Evolutionary conservation across 2,797 vertebrate species (phyloP).

Genomic region (Urophycis tenuis): DNA sequence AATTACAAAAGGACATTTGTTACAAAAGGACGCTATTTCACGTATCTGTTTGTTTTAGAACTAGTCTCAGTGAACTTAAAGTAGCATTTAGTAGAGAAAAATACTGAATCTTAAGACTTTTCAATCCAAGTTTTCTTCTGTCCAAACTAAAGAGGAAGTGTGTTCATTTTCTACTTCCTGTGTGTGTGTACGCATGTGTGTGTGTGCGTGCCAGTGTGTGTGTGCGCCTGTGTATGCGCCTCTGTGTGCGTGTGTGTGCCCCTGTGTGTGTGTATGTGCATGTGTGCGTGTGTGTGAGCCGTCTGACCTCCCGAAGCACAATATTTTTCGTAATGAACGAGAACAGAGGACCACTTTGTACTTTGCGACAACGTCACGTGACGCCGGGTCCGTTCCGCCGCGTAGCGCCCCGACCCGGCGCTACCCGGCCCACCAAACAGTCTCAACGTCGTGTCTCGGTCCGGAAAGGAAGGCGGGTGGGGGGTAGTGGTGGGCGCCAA

Average conservation of each 20-base stretch:
- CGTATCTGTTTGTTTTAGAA: conserved; percentile 14
- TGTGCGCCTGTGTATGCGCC: conserved; percentile 33
- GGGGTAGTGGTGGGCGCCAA: too few species aligned
- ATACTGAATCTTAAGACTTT: conserved; percentile 53
- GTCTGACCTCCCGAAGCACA: conserved; percentile 65
- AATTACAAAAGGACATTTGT: conserved; percentile 28
- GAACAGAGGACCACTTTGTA: conserved; percentile 36
- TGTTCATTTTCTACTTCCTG: conserved; percentile 43
- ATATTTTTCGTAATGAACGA: conserved; percentile 54
- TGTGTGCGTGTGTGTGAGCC: conserved; percentile 29
- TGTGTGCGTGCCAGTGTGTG: conserved; percentile 23
- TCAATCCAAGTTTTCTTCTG: conserved; percentile 14
- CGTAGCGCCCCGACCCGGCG: conserved; percentile 72
- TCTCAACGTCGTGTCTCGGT: too few species aligned
- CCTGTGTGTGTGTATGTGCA: conserved; percentile 31
- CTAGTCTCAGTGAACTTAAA: conserved; percentile 29
- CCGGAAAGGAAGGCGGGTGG: too few species aligned
- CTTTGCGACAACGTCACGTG: conserved; percentile 52
- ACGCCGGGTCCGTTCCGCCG: conserved; percentile 66
- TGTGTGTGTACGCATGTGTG: conserved; percentile 33
- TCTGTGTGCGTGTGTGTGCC: conserved; percentile 17
- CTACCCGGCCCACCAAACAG: too few species aligned
- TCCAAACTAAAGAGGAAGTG: conserved; percentile 19
- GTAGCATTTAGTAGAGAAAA: conserved; percentile 45
- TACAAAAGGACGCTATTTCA: conserved; percentile 23